These are phyloP conservation scores for Agonopterix subpropinquella DNA, from an alignment of 2,888 invertebrate genomes.

Conservation along the genomic window DNA sequence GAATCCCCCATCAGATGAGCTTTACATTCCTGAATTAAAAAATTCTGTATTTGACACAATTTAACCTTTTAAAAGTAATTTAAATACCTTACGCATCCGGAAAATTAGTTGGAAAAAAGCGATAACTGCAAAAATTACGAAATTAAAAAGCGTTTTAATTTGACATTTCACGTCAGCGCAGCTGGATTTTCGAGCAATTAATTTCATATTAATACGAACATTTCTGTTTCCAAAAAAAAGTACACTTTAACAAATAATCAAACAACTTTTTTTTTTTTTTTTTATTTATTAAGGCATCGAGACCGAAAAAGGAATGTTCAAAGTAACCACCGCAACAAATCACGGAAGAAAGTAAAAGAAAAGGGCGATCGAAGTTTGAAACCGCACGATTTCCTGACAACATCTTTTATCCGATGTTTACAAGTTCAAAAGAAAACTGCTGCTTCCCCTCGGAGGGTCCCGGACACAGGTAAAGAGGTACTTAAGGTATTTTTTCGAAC, in stretches of 20 bases:
- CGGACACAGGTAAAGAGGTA: conserved; percentile 54
- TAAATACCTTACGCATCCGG: not conserved
- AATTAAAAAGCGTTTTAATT: conserved; percentile 8
- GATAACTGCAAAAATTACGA: conserved; percentile 3
- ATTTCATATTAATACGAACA: conserved; percentile 4
- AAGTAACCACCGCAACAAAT: conserved; percentile 11
- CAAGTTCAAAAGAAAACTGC: conserved; percentile 52
- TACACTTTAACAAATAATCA: no score
- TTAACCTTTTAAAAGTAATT: conserved; percentile 2
- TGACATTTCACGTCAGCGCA: conserved; percentile 4
- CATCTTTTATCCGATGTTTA: conserved; percentile 61
- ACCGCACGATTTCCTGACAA: conserved; percentile 49
- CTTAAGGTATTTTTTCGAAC: conserved; percentile 66
- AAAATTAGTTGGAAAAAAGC: conserved; percentile 2
- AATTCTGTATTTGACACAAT: not conserved
- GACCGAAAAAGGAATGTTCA: not conserved
- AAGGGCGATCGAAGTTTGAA: conserved; percentile 48
- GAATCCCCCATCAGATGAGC: no score
- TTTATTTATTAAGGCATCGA: no score
- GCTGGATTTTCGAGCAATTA: conserved; percentile 6
- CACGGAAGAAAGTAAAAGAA: conserved; percentile 22
- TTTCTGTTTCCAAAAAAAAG: not conserved
- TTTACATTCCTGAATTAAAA: no score
- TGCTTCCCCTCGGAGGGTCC: conserved; percentile 30
- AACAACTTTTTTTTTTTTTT: no score